Evolutionary conservation across 2,888 invertebrate species (phyloP).

Genomic region (Eupithecia inturbata): DNA sequence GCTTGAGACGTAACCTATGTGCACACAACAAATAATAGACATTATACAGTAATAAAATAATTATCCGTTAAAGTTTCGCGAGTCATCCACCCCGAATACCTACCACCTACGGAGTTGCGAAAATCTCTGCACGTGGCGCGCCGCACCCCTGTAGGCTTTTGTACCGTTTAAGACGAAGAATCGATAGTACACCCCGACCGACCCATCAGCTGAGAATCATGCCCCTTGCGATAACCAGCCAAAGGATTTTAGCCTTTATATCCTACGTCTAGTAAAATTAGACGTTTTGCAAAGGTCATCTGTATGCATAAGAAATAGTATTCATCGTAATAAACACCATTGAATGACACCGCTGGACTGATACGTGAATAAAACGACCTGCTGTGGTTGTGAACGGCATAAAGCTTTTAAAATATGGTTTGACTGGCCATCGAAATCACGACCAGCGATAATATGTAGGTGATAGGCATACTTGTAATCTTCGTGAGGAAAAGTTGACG

Average conservation of each 20-base stretch:
- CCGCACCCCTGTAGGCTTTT: conserved; percentile 29
- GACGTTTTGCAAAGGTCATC: conserved; percentile 3
- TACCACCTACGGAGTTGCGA: conserved; percentile 16
- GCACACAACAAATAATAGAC: no score
- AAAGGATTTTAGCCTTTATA: conserved; percentile 23
- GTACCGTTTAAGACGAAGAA: conserved; percentile 23
- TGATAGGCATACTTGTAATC: conserved; percentile 28
- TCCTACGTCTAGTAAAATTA: background rate
- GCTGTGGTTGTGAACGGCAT: conserved; percentile 30
- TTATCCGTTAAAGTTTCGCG: no score
- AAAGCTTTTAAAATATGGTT: conserved; percentile 37
- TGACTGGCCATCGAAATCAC: conserved; percentile 31
- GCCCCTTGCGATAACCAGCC: conserved; percentile 29
- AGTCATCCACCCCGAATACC: conserved; percentile 27
- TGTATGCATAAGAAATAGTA: conserved; percentile 20
- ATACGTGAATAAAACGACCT: conserved; percentile 35
- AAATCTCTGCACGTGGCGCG: conserved; percentile 12
- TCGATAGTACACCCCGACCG: conserved; percentile 37
- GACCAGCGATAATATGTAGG: conserved; percentile 31
- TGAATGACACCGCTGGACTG: conserved; percentile 30
- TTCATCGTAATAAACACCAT: conserved; percentile 26
- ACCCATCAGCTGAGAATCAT: conserved; percentile 44
- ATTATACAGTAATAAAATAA: no score
- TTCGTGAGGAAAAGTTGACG: conserved; percentile 6
- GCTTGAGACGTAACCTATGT: no score